Evolutionary conservation across 2,113 vertebrate genomes (phyloP).

Genomic region (Gymnarchus niloticus): DNA sequence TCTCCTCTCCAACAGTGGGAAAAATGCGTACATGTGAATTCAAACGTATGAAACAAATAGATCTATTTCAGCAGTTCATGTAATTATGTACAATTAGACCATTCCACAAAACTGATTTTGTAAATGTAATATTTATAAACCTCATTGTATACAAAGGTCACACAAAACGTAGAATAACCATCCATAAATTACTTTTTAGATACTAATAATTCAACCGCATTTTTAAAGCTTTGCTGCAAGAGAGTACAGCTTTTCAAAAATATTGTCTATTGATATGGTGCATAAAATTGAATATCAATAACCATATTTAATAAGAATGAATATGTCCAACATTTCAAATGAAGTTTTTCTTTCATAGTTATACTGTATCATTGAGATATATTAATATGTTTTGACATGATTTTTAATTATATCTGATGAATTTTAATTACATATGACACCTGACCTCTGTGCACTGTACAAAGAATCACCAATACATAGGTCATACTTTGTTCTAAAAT

Average conservation of each 20-base stretch:
- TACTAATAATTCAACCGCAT: not conserved
- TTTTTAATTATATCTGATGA: not conserved
- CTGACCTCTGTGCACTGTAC: not conserved
- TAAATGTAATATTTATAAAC: not conserved
- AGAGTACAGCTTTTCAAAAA: not conserved
- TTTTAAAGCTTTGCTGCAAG: not conserved
- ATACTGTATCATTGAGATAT: not conserved
- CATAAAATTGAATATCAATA: conserved; percentile 1
- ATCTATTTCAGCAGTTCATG: not conserved
- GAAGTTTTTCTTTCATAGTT: not conserved
- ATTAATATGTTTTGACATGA: not conserved
- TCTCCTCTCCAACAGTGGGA: not conserved
- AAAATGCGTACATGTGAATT: not conserved
- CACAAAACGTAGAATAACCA: not conserved
- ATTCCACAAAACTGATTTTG: not conserved
- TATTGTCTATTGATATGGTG: conserved; percentile 1
- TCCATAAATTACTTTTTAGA: not conserved
- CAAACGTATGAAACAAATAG: not conserved
- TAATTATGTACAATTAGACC: not conserved
- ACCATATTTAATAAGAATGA: not conserved
- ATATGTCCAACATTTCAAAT: conserved; percentile 3
- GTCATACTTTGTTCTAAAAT: too few relatives aligned
- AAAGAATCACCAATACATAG: not conserved
- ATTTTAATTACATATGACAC: not conserved
- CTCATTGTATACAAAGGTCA: not conserved